Percentiles rank a stretch among this genome's conserved stretches.
Evolutionary conservation across 2,888 invertebrate genomes (phyloP).

Genomic region (Lathronympha strigana): DNA sequence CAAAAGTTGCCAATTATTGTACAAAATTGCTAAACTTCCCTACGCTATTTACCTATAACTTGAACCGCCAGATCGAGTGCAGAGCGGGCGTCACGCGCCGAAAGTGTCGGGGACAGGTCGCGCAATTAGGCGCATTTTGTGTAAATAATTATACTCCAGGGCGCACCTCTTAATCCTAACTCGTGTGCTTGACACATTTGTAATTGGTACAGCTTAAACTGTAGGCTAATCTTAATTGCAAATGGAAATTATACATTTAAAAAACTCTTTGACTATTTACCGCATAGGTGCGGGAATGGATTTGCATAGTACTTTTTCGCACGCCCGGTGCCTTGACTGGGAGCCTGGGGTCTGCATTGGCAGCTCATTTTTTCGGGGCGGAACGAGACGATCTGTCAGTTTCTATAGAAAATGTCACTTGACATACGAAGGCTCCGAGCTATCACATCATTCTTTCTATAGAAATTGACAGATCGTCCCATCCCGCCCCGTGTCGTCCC

Average conservation of each 20-base stretch:
- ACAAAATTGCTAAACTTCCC: neutral
- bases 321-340: too few species aligned
- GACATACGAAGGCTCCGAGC: too few species aligned
- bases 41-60: slow-evolving; percentile 43
- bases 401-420: too few species aligned
- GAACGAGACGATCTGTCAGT: too few species aligned
- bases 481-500: too few species aligned
- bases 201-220: neutral
- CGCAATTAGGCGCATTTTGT: slow-evolving; percentile 79
- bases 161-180: slow-evolving; percentile 62
- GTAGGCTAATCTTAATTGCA: neutral
- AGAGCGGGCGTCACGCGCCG: slow-evolving; percentile 64
- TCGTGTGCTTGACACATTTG: slow-evolving; percentile 21
- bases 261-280: too few species aligned
- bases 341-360: too few species aligned
- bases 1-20: neutral
- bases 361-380: too few species aligned
- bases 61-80: slow-evolving; percentile 46
- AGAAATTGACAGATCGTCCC: too few species aligned
- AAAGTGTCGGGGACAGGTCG: slow-evolving; percentile 73
- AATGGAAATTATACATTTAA: neutral
- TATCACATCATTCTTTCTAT: too few species aligned
- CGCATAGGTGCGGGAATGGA: too few species aligned
- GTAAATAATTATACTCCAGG: slow-evolving; percentile 71
- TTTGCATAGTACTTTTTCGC: too few species aligned